phyloP scores from a whole-genome alignment of 2,888 invertebrate species.

The Caenorhabditis macrosperma region DNA sequence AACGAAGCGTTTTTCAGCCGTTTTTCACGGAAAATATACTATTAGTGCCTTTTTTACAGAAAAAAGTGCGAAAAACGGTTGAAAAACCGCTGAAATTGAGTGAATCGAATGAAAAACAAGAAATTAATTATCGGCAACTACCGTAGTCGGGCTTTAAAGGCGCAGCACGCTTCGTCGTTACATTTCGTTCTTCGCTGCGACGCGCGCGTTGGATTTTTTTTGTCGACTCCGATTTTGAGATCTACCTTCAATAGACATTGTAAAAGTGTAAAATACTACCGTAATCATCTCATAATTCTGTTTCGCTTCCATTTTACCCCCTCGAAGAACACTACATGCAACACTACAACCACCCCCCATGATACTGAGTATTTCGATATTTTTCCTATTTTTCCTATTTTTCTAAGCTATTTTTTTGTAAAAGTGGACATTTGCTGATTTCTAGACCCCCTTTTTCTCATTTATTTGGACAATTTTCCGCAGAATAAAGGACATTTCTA shows the following conservation, averaged over 20 bases:
- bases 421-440: constrained; percentile 42
- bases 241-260: background rate
- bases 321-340: background rate
- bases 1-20: too few relatives aligned
- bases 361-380: background rate
- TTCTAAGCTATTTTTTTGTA: constrained; percentile 4
- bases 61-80: too few relatives aligned
- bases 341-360: background rate
- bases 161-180: too few relatives aligned
- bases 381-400: constrained; percentile 5
- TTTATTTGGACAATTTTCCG: constrained; percentile 13
- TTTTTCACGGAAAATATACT: too few relatives aligned
- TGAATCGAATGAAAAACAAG: too few relatives aligned
- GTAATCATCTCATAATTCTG: constrained; percentile 41
- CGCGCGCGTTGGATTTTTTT: too few relatives aligned
- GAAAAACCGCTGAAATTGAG: too few relatives aligned
- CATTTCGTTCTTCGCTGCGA: too few relatives aligned
- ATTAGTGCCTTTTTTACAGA: too few relatives aligned
- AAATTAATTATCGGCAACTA: too few relatives aligned
- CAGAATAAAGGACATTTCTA: constrained; percentile 22
- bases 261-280: background rate
- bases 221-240: too few relatives aligned
- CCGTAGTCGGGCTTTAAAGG: too few relatives aligned
- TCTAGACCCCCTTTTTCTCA: constrained; percentile 1
- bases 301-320: background rate